These are phyloP conservation scores for Morelia viridis DNA, from an alignment of 2,797 vertebrate genomes.

Conservation along the genomic window DNA sequence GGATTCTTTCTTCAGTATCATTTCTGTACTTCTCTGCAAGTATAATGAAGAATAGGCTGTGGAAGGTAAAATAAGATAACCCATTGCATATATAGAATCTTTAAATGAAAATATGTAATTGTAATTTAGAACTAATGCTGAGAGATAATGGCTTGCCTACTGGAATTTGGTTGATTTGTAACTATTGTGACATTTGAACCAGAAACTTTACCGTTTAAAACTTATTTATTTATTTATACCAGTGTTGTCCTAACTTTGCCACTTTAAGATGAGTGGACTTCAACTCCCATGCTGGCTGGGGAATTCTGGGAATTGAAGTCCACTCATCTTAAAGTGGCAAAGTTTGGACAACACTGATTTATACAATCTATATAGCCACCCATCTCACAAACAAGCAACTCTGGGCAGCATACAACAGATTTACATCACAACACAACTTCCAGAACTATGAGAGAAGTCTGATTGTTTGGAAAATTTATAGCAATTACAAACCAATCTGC, in stretches of 20 bases:
- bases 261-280: too few species aligned
- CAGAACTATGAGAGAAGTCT: background rate
- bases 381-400: too few species aligned
- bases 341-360: too few species aligned
- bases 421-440: background rate
- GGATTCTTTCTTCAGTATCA: too few species aligned
- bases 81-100: background rate
- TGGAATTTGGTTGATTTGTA: background rate
- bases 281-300: too few species aligned
- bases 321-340: too few species aligned
- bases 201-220: background rate
- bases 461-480: background rate
- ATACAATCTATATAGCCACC: too few species aligned
- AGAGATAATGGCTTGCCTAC: background rate
- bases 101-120: background rate
- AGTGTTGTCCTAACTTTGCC: too few species aligned
- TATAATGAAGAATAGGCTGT: background rate
- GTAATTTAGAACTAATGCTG: background rate
- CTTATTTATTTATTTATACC: too few species aligned
- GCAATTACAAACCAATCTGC: background rate
- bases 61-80: background rate
- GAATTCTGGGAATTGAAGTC: too few species aligned
- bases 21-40: too few species aligned
- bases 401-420: too few species aligned
- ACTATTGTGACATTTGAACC: background rate